Evolutionary conservation across 2,888 invertebrate genomes (phyloP), one percentile per base, ranked within the genome.

Genomic region (Pristionchus entomophagus): DNA sequence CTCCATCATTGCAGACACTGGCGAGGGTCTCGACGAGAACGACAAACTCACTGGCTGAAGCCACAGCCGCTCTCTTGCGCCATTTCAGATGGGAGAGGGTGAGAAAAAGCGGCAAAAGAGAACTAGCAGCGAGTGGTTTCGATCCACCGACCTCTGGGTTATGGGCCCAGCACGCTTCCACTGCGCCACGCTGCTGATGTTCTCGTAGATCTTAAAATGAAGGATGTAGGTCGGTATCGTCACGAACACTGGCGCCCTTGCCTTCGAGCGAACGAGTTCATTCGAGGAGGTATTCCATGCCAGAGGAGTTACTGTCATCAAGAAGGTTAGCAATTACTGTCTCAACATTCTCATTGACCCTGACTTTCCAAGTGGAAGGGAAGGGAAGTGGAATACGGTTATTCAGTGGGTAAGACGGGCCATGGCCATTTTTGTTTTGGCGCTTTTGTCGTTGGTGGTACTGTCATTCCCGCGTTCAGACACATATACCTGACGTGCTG

Each of bases 121-220:
- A 51, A 22, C 49, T 41, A 41, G 86, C 51, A 35, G 65, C 56
- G 85, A 85, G 92, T 92, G 91, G 93, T 93, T 93, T 93, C 93
- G 93, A 93, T 93, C 93, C 91, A 96, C 96, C 96, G 96, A 96
- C 96, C 96, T 96, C 96, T 96, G 96, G 96, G 96, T 96, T 96
- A 96, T 96, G 96, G 96, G 96, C 96, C 96, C 96, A 96, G 96
- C 96, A 96, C 96, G 96, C 96, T 96, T 93, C 96, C 96, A 95
- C 96, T 96, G 96, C 96, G 96, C 96, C 96, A 96, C 96, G 96
- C 96, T 96, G 96, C 96, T 96, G 87, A 65, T 82, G 41, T 2
- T 26, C 14, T 14, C 26, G 0, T 26, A 8, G 17, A 0, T 45
- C n/a, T 14, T 1, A 26, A 26, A 65, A 19, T 45, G 62, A 19